Evolutionary conservation across 2,113 vertebrate species (phyloP).

Genomic region (Neolamprologus devosi): DNA sequence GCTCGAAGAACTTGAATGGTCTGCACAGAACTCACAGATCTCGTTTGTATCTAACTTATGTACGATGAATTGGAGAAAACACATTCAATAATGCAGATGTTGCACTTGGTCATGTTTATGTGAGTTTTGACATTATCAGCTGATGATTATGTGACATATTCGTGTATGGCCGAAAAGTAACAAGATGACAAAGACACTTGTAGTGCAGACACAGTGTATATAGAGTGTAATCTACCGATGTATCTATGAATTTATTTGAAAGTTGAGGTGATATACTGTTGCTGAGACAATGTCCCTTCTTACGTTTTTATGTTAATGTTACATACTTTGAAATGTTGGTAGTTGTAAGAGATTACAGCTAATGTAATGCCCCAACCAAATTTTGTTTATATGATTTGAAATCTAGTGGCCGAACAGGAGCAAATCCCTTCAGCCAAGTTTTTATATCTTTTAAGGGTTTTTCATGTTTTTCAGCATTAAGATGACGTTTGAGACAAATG

Average conservation of each 20-base stretch:
- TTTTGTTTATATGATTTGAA: background rate
- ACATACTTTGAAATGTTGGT: background rate
- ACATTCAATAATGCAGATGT: background rate
- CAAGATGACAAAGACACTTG: background rate
- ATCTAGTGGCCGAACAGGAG: background rate
- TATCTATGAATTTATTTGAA: background rate
- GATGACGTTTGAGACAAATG: background rate
- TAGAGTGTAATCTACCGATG: accelerated
- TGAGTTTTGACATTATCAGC: background rate
- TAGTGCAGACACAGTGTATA: background rate
- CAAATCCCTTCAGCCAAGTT: background rate
- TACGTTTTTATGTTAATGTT: background rate
- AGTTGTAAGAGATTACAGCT: background rate
- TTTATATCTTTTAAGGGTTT: background rate
- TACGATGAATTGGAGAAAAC: background rate
- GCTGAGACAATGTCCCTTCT: background rate
- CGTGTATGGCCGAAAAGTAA: accelerated
- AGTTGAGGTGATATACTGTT: background rate
- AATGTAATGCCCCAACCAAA: background rate
- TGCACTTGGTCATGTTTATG: background rate
- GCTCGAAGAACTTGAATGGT: background rate
- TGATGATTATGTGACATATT: background rate
- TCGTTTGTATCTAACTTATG: background rate
- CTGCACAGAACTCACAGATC: background rate
- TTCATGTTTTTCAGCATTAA: background rate